These are phyloP conservation scores for Apogon talboti DNA, from an alignment of 2,797 vertebrate species.

Conservation along the genomic window DNA sequence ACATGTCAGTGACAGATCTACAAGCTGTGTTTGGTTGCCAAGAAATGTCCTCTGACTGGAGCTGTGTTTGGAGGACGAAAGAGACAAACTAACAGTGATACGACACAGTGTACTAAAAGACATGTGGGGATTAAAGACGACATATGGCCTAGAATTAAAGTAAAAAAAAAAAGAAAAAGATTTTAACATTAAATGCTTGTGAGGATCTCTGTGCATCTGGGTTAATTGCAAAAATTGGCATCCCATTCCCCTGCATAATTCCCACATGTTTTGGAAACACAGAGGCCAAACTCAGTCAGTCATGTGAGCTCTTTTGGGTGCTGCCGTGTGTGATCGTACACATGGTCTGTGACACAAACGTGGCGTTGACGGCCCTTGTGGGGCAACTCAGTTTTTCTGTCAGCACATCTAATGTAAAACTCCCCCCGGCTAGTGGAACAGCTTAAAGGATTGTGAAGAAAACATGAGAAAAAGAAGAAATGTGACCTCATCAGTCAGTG, in stretches of 20 bases:
- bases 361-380: slow-evolving; percentile 34
- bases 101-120: slow-evolving; percentile 25
- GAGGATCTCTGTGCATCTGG: slow-evolving; percentile 36
- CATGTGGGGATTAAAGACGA: slow-evolving; percentile 34
- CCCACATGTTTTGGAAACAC: slow-evolving; percentile 53
- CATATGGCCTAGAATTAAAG: slow-evolving; percentile 12
- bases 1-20: slow-evolving; percentile 70
- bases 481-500: slow-evolving; percentile 33
- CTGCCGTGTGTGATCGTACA: slow-evolving; percentile 46
- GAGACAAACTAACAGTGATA: slow-evolving; percentile 48
- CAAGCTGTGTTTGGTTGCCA: slow-evolving; percentile 55
- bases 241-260: slow-evolving; percentile 18
- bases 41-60: slow-evolving; percentile 55
- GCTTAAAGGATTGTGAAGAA: slow-evolving; percentile 28
- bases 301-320: slow-evolving; percentile 48
- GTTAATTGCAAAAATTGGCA: slow-evolving; percentile 40
- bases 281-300: slow-evolving; percentile 49
- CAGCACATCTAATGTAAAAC: slow-evolving; percentile 51
- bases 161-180: slow-evolving; percentile 18
- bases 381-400: slow-evolving; percentile 52
- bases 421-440: slow-evolving; percentile 18
- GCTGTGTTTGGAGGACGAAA: slow-evolving; percentile 36
- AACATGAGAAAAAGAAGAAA: slow-evolving; percentile 32
- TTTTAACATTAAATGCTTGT: slow-evolving; percentile 19
- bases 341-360: slow-evolving; percentile 51